Base-by-base conservation (phyloP, 1,140 invertebrate genomes). In the Hyles vespertilio region DNA sequence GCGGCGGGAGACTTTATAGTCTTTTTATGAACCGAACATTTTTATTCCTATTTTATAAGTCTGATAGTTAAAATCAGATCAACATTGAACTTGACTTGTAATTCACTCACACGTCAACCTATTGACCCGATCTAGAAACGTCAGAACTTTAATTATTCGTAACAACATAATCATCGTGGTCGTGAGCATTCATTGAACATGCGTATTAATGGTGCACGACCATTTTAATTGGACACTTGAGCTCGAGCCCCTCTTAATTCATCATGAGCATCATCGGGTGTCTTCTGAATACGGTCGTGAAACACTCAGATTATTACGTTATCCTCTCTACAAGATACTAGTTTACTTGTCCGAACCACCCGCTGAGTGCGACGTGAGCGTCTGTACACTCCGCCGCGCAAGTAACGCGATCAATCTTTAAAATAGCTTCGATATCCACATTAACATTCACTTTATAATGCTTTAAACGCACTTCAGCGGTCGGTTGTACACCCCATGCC, bases 221-320 rank as follows among this genome's bases (percentile, higher is more conserved):
- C 74, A 84, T 59, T 71, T 47, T 73, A 82, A 69, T 45, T 52
- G 58, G 68, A 70, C 65, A 47, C 45, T 3, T 48, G 12, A 32
- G 45, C 8, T 55, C n/a, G 8, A 56, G 11, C 45, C 33, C 43
- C 11, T 9, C 33, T 46, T 34, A 47, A 43, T 56, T n/a, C 43
- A n/a, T 48, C 44, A 3, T 32, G 22, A 34, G 9, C 32, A 34
- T 65, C 61, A 54, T 56, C 43, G 44, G 73, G 73, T 77, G 68
- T 79, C 79, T 77, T 70, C 66, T 67, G 81, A 77, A 70, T 63
- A 60, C 83, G 81, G 82, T 67, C 67, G 71, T 63, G 60, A 69
- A 70, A 74, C 75, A 68, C 71, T 76, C 71, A 77, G 80, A 87
- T 87, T 87, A 84, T 84, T 76, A 83, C 75, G 80, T 87, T 87